Percentiles rank a stretch among this genome's conserved stretches.
Evolutionary conservation across 64 coral and sea anemone genomes (phyloP).

Genomic region (Montipora capricornis): DNA sequence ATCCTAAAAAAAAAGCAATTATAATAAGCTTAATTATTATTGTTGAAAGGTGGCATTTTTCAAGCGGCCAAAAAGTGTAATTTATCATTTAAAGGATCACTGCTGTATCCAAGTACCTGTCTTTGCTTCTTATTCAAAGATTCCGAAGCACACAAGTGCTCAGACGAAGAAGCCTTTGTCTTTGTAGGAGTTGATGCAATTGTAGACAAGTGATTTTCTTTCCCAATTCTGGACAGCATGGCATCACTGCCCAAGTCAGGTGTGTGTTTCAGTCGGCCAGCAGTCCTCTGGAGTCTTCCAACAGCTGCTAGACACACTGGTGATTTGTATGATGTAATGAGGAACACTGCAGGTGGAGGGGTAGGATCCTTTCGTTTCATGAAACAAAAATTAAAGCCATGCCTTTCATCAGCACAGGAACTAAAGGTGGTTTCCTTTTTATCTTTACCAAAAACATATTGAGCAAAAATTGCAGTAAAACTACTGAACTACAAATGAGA

Average conservation of each 20-base stretch:
- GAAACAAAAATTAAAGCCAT: background rate
- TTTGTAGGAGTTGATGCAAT: background rate
- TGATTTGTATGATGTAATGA: slow-evolving; percentile 42
- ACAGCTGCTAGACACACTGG: background rate
- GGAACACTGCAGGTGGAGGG: slow-evolving; percentile 6
- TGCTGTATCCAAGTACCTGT: background rate
- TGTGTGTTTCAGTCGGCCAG: slow-evolving; percentile 18
- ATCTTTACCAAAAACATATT: too few species aligned
- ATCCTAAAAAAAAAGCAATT: too few species aligned
- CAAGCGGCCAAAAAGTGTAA: too few species aligned
- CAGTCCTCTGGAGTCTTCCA: slow-evolving; percentile 22
- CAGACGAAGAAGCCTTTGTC: background rate
- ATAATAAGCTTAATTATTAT: too few species aligned
- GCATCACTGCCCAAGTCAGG: background rate
- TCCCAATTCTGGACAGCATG: background rate
- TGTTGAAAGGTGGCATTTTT: too few species aligned
- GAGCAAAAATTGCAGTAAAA: too few species aligned
- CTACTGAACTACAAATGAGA: too few species aligned
- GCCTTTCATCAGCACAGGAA: too few species aligned
- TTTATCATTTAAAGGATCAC: background rate
- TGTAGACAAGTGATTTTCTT: background rate
- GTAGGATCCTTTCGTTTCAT: slow-evolving; percentile 26
- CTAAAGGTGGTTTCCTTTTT: too few species aligned
- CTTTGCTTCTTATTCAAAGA: slow-evolving; percentile 29
- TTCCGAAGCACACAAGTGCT: background rate